Evolutionary conservation across 64 coral and sea anemone genomes (phyloP).

Genomic region (Actinia tenebrosa): DNA sequence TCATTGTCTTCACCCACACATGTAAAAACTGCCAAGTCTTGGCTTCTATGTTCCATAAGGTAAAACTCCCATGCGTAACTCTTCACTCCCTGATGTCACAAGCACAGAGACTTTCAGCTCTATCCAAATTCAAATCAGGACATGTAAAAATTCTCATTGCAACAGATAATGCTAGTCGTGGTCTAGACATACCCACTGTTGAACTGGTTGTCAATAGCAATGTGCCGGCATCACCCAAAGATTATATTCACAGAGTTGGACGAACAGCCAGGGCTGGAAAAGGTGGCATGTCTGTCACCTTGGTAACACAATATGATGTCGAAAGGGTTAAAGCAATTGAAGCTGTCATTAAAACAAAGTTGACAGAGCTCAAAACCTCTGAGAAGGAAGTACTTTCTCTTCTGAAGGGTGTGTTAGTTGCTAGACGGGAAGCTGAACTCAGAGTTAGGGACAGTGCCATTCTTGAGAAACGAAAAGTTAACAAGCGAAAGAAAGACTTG

Average conservation of each 20-base stretch:
- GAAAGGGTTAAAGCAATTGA: no score
- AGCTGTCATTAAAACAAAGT: no score
- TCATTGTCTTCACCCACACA: constrained; percentile 89
- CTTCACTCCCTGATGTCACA: constrained; percentile 95
- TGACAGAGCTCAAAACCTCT: no score
- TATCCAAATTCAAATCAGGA: constrained; percentile 95
- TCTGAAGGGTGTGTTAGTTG: no score
- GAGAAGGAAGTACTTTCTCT: no score
- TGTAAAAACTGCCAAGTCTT: constrained; percentile 90
- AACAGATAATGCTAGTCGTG: constrained; percentile 91
- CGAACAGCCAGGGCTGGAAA: constrained; percentile 84
- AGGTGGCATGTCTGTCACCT: no score
- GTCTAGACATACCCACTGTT: constrained; percentile 90
- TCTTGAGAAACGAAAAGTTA: no score
- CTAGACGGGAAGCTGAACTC: no score
- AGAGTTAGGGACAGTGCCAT: no score
- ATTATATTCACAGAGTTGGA: constrained; percentile 56
- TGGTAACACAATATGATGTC: no score
- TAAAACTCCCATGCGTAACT: constrained; percentile 75
- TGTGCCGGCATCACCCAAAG: constrained; percentile 52
- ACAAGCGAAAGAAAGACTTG: no score
- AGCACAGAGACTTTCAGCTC: constrained; percentile 62
- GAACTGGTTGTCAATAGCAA: constrained; percentile 95
- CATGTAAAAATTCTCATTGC: constrained; percentile 86
- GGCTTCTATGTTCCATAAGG: constrained; percentile 75